Conservation (phyloP, 2,797 vertebrate species). For the Catharus ustulatus region DNA sequence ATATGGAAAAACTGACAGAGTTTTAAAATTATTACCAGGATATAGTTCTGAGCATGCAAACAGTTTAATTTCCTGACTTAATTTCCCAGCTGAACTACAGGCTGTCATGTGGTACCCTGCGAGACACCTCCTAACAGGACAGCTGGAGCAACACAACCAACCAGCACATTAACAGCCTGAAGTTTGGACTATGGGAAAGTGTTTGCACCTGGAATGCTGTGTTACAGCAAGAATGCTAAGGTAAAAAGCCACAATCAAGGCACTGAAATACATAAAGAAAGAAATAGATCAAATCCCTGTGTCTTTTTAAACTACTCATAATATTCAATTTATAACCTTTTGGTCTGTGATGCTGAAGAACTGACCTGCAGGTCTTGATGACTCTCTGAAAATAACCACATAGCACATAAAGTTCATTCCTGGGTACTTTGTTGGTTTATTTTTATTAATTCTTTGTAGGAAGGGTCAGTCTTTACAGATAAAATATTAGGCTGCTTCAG, state of each 20-base stretch:
- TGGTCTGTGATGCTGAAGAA: not conserved
- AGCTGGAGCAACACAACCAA: not conserved
- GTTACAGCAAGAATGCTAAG: not conserved
- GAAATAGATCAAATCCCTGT: not conserved
- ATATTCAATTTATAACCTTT: not conserved
- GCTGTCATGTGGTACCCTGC: not conserved
- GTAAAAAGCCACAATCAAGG: not conserved
- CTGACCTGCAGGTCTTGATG: not conserved
- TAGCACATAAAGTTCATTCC: not conserved
- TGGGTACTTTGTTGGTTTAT: not conserved
- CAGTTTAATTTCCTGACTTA: not conserved
- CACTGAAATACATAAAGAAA: not conserved
- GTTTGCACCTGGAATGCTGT: not conserved
- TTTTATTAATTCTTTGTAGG: not conserved
- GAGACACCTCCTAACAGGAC: not conserved
- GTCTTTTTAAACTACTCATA: not conserved
- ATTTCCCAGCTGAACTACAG: not conserved
- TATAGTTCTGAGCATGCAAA: conserved; percentile 30
- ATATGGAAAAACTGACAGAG: not conserved
- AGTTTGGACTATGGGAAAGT: not conserved
- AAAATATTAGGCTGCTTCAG: not conserved
- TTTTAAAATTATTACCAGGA: conserved; percentile 14
- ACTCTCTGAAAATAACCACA: conserved; percentile 9
- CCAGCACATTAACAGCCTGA: not conserved
- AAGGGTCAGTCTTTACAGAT: not conserved